phyloP scores from a whole-genome alignment of 2,113 vertebrate genomes.

The Carassius carassius region DNA sequence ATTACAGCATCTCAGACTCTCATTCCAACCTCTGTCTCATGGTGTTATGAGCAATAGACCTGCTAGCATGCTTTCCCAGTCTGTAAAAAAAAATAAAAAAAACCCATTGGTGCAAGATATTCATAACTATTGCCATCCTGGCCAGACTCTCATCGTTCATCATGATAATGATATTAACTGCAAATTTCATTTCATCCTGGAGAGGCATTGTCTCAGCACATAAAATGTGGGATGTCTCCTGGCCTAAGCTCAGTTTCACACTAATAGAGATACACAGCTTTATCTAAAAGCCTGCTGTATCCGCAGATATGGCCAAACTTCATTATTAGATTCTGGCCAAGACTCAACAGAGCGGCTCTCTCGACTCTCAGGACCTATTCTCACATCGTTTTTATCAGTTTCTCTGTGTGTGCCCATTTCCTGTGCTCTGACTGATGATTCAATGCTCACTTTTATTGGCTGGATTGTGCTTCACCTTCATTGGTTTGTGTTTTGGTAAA shows the following conservation, averaged over 20 bases:
- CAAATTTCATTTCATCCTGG: conserved; percentile 23
- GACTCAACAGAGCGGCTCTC: conserved; percentile 42
- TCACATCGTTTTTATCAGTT: not conserved
- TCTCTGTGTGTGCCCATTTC: conserved; percentile 33
- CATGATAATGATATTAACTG: conserved; percentile 33
- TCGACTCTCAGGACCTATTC: conserved; percentile 2
- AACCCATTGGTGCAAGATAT: not conserved
- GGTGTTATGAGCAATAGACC: not conserved
- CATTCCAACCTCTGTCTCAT: not conserved
- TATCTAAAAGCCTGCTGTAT: conserved; percentile 44
- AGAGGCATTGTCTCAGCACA: conserved; percentile 51
- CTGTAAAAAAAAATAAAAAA: not conserved
- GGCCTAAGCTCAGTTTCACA: conserved; percentile 50
- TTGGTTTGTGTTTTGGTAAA: conserved; percentile 15
- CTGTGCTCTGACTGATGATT: conserved; percentile 36
- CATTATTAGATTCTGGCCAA: conserved; percentile 46
- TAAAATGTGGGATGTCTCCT: conserved; percentile 45
- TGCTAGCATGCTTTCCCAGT: too few relatives aligned
- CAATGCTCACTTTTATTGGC: conserved; percentile 27
- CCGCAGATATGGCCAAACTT: conserved; percentile 52
- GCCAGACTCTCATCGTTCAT: conserved; percentile 18
- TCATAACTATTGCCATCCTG: conserved; percentile 29
- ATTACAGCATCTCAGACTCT: too few relatives aligned
- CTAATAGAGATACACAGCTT: conserved; percentile 55
- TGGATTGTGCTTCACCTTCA: conserved; percentile 44